A percentile compares a stretch with the other conserved stretches of the same genome.
These are phyloP conservation scores for Calameuta pallipes DNA, from an alignment of 2,888 invertebrate genomes.

Conservation along the genomic window DNA sequence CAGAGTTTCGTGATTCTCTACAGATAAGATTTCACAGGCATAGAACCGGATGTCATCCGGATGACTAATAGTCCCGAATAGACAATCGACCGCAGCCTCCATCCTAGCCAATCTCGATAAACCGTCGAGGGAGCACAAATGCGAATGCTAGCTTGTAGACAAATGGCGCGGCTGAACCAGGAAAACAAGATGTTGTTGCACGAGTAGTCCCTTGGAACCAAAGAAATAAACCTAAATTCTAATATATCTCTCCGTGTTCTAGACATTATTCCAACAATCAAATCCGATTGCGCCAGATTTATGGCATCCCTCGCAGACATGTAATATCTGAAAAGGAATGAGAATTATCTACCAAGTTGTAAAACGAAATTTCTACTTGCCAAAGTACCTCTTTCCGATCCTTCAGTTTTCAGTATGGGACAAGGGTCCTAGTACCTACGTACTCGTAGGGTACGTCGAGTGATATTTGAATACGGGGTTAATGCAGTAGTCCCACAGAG, in stretches of 20 bases:
- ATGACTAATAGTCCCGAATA: neutral
- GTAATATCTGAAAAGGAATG: neutral
- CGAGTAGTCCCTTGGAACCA: neutral
- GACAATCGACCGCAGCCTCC: neutral
- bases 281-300: neutral
- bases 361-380: neutral
- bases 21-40: slow-evolving; percentile 1
- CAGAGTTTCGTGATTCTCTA: neutral
- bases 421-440: neutral
- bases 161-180: neutral
- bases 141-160: neutral
- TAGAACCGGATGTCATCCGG: slow-evolving; percentile 2
- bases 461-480: slow-evolving; percentile 40
- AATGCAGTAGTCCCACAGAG: slow-evolving; percentile 34
- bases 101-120: slow-evolving; percentile 3
- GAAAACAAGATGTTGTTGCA: slow-evolving; percentile 8
- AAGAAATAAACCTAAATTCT: neutral
- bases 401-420: neutral
- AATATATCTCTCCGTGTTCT: neutral
- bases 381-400: neutral
- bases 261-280: neutral
- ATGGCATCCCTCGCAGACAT: neutral
- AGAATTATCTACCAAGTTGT: neutral
- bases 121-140: slow-evolving; percentile 6
- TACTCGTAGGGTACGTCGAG: slow-evolving; percentile 17